These are phyloP conservation scores for Patiria pectinifera DNA, from an alignment of 53 echinoderm and acorn worm species.

Conservation along the genomic window DNA sequence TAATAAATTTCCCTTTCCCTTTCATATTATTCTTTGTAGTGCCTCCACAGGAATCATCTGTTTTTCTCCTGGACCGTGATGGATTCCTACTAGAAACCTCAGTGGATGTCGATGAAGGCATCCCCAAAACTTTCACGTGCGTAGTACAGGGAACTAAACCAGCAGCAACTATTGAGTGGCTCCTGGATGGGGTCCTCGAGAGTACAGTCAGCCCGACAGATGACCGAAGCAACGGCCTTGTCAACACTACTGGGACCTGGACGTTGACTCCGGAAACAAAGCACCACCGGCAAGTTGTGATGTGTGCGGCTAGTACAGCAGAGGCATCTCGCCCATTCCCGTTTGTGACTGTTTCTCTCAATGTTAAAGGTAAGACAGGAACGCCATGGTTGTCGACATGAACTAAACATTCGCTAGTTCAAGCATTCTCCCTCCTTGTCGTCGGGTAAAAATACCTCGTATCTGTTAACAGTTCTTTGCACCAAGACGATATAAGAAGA, in stretches of 20 bases:
- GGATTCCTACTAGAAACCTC: neutral
- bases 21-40: neutral
- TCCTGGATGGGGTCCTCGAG: neutral
- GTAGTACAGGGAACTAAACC: conserved; percentile 41
- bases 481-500: too few species aligned
- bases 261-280: neutral
- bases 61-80: neutral
- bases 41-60: conserved; percentile 12
- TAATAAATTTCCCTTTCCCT: neutral
- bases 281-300: neutral
- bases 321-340: neutral
- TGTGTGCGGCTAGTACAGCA: conserved; percentile 1
- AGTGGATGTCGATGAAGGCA: conserved; percentile 11
- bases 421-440: too few species aligned
- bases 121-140: conserved; percentile 14
- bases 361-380: neutral
- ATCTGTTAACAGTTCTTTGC: too few species aligned
- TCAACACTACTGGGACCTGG: neutral
- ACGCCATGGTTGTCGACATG: too few species aligned
- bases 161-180: conserved; percentile 54
- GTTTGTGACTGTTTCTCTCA: neutral
- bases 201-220: neutral
- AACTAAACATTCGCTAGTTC: too few species aligned
- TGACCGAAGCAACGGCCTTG: neutral
- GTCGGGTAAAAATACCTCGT: too few species aligned